Evolutionary conservation across 1,140 invertebrate species (phyloP), one percentile per base, ranked within the genome.

Genomic region (Listronotus oregonensis): DNA sequence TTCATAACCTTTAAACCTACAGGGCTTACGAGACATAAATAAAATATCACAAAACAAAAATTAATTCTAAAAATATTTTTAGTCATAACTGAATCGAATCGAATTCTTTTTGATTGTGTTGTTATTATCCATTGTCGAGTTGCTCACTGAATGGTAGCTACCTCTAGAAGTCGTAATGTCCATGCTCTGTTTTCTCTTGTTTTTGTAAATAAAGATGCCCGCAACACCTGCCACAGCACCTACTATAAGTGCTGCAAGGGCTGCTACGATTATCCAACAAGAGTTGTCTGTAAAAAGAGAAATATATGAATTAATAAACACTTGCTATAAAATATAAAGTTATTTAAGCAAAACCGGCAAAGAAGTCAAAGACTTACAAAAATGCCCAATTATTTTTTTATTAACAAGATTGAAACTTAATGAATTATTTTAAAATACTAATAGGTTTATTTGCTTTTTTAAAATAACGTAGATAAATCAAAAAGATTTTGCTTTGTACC

Each of bases 71-170:
- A 40, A 14, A 27, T 31, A 18, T 21, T 3, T n/a, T 47, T 34
- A 61, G 7, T 63, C 50, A 47, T 50, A 50, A n/a, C 57, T 52
- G 43, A 43, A 56, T 21, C 54, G 15, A 15, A 70, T 43, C 17
- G 44, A 47, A 37, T 59, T 50, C 17, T 70, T 67, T 39, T 65
- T 70, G 21, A 64, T 70, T 8, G 57, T 67, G 47, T 70, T 70
- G 58, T 70, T 70, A 40, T 70, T 63, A 17, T 61, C 58, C n/a
- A 31, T 44, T 6, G 32, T 58, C 11, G 49, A 17, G 21, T 40
- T 69, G 27, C 52, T 55, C 14, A 70, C 68, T 7, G 47, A 59
- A n/a, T 61, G 64, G 55, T 70, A 70, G 37, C 39, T 66, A 12
- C 64, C 56, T 37, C 64, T 50, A 12, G 60, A 60, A 10, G 55